phyloP scores from a whole-genome alignment of 1,140 invertebrate species.

The Drosophila santomea region DNA sequence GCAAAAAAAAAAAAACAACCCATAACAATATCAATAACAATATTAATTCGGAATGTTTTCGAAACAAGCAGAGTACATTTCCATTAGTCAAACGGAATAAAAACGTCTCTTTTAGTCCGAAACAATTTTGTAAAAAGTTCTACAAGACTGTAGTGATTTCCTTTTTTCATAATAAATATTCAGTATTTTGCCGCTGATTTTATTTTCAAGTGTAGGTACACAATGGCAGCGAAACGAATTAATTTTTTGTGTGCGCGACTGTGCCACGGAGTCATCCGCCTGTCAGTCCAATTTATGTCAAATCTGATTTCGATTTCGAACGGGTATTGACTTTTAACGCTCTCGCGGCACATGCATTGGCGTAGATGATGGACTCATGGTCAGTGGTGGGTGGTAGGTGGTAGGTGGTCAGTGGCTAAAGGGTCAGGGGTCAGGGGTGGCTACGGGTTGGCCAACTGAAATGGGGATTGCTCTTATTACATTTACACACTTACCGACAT shows the following conservation, averaged over 20 bases:
- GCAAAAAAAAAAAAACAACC: neutral
- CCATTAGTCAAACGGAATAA: neutral
- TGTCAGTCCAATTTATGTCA: slow-evolving; percentile 77
- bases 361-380: slow-evolving; percentile 24
- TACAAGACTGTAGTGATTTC: too few species aligned
- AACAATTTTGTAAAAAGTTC: neutral
- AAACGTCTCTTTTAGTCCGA: too few species aligned
- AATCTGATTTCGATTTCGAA: slow-evolving; percentile 74
- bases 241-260: slow-evolving; percentile 54
- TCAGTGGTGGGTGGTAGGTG: neutral
- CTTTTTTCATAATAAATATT: too few species aligned
- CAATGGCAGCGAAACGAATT: slow-evolving; percentile 71
- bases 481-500: slow-evolving; percentile 55
- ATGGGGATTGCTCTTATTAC: slow-evolving; percentile 42
- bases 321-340: slow-evolving; percentile 63
- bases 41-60: too few species aligned
- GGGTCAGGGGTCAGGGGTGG: too few species aligned
- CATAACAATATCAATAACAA: too few species aligned
- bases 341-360: slow-evolving; percentile 44
- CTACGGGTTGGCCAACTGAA: neutral
- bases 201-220: slow-evolving; percentile 16
- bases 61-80: neutral
- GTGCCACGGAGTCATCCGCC: slow-evolving; percentile 42
- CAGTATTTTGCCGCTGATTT: neutral
- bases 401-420: too few species aligned